Evolutionary conservation across 2,888 invertebrate species (phyloP).

Genomic region (Bhutanitis thaidina): DNA sequence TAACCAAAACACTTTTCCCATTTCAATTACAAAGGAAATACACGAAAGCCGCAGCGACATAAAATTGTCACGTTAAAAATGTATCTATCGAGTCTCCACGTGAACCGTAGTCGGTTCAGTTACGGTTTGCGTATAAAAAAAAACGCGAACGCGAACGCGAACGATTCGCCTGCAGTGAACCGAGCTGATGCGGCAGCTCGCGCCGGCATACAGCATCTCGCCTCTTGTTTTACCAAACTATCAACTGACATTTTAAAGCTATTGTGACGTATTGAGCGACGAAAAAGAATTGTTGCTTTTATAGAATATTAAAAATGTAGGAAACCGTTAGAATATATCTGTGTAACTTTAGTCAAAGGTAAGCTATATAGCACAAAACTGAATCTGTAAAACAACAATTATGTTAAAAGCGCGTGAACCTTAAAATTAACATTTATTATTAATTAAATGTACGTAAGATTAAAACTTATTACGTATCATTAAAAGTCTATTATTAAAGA

Average conservation of each 20-base stretch:
- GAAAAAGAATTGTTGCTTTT: background rate
- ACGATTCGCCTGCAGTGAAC: conserved; percentile 36
- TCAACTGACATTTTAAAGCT: conserved; percentile 6
- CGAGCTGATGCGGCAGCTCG: conserved; percentile 30
- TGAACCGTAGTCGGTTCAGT: conserved; percentile 40
- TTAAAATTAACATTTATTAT: too few relatives aligned
- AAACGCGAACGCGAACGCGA: conserved; percentile 29
- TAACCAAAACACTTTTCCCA: background rate
- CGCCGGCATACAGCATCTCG: conserved; percentile 23
- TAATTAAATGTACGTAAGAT: too few relatives aligned
- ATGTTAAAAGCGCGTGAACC: too few relatives aligned
- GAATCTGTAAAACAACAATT: too few relatives aligned
- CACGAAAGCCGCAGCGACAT: conserved; percentile 24
- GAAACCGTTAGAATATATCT: too few relatives aligned
- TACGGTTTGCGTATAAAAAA: conserved; percentile 45
- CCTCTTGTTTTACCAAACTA: conserved; percentile 27
- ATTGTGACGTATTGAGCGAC: background rate
- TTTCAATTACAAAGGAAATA: conserved; percentile 31
- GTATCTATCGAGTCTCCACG: conserved; percentile 39
- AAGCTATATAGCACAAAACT: too few relatives aligned
- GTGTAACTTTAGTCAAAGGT: too few relatives aligned
- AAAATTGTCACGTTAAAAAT: conserved; percentile 37
- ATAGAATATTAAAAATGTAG: too few relatives aligned
- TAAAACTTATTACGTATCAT: too few relatives aligned
- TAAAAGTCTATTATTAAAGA: too few relatives aligned